Conservation (phyloP, 1,140 invertebrate species). For the Drosophila ficusphila region DNA sequence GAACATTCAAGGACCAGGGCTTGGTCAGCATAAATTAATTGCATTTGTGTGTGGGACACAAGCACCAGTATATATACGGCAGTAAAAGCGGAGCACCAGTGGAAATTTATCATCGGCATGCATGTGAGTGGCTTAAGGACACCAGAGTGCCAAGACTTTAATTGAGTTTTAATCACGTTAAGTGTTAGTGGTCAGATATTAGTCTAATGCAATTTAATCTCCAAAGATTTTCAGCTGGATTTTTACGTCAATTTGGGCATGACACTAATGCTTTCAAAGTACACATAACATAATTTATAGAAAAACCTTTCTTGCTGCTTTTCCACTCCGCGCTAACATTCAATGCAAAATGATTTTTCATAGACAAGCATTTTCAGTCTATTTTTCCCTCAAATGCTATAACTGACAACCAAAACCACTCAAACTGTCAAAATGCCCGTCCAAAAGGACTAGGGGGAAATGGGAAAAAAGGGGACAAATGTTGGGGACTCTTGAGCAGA, state of each 20-base stretch:
- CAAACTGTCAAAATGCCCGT: constrained; percentile 64
- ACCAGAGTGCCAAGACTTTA: constrained; percentile 7
- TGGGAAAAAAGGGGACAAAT: constrained; percentile 4
- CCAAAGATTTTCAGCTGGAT: neutral
- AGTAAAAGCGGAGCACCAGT: neutral
- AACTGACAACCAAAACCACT: constrained; percentile 69
- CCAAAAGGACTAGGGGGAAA: constrained; percentile 3
- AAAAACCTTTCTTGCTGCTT: neutral
- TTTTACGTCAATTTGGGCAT: neutral
- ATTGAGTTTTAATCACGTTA: constrained; percentile 20
- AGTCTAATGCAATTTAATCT: neutral
- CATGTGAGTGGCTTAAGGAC: neutral
- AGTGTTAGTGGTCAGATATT: constrained; percentile 2
- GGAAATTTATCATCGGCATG: constrained; percentile 1
- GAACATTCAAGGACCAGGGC: constrained; percentile 22
- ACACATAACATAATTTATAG: neutral
- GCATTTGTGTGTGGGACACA: constrained; percentile 49
- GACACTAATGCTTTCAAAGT: neutral
- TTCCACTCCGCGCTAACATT: constrained; percentile 17
- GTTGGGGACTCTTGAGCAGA: constrained; percentile 13
- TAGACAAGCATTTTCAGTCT: constrained; percentile 32
- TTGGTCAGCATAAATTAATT: constrained; percentile 73
- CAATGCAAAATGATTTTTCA: constrained; percentile 55
- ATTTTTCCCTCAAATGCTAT: constrained; percentile 7
- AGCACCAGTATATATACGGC: neutral